Conservation (phyloP, 2,888 invertebrate genomes). For the Drosophila subsilvestris region DNA sequence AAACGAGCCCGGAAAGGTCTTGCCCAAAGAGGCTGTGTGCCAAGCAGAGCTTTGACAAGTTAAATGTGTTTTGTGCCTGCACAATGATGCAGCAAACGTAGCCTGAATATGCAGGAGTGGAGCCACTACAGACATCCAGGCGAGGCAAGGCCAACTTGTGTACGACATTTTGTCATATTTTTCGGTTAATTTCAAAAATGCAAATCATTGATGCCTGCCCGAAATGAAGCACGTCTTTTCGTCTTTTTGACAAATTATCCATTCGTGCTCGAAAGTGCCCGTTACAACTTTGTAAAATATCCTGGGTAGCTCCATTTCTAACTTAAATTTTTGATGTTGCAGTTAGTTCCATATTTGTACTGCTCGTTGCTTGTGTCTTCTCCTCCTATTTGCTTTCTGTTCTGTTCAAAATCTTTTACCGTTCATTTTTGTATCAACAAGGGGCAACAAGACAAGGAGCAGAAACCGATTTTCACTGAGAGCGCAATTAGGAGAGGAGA, state of each 20-base stretch:
- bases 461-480: too few relatives aligned
- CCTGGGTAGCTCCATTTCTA: constrained; percentile 34
- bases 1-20: constrained; percentile 57
- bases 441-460: too few relatives aligned
- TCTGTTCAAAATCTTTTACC: too few relatives aligned
- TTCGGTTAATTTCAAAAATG: constrained; percentile 76
- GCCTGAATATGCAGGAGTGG: constrained; percentile 38
- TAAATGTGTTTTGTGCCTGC: constrained; percentile 43
- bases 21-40: constrained; percentile 6
- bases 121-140: constrained; percentile 24
- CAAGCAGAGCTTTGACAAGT: constrained; percentile 23
- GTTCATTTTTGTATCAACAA: too few relatives aligned
- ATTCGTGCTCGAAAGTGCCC: constrained; percentile 59
- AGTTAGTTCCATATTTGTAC: constrained; percentile 21
- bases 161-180: constrained; percentile 71
- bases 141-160: constrained; percentile 5
- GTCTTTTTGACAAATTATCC: constrained; percentile 69
- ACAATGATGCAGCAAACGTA: constrained; percentile 72
- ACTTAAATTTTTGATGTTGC: constrained; percentile 34
- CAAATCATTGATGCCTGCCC: constrained; percentile 67
- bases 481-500: too few relatives aligned
- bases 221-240: constrained; percentile 35
- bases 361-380: too few relatives aligned
- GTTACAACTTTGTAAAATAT: constrained; percentile 70
- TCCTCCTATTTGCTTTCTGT: too few relatives aligned